These are phyloP conservation scores for Sorex maritimensis DNA, from an alignment of 2,797 vertebrate species.

Conservation along the genomic window DNA sequence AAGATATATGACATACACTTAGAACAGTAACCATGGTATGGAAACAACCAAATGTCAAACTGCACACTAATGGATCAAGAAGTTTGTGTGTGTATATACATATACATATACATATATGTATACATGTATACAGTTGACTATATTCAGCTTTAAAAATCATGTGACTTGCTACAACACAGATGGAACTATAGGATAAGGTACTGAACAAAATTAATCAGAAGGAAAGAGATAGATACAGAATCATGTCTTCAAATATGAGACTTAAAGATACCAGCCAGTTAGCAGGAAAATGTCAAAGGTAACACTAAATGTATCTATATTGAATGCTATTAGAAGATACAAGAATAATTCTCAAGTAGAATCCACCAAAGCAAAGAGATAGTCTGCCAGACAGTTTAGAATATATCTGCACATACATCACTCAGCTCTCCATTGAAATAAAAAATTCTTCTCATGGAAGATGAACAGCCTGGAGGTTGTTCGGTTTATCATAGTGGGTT, in stretches of 20 bases:
- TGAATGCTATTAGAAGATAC: neutral
- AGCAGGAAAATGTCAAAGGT: neutral
- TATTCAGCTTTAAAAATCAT: no score
- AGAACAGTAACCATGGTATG: no score
- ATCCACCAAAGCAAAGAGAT: slow-evolving; percentile 48
- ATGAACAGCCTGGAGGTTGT: slow-evolving; percentile 60
- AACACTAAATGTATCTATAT: neutral
- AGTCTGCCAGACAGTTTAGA: slow-evolving; percentile 29
- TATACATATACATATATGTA: no score
- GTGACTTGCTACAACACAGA: no score
- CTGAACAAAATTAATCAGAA: no score
- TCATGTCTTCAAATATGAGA: no score
- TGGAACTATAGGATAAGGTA: no score
- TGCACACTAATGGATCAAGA: no score
- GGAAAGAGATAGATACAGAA: no score
- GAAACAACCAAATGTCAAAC: no score
- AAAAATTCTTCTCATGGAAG: slow-evolving; percentile 66
- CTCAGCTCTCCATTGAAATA: slow-evolving; percentile 61
- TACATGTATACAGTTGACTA: no score
- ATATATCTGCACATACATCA: slow-evolving; percentile 65
- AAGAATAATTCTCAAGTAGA: slow-evolving; percentile 65
- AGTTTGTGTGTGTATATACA: no score
- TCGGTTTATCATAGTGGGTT: slow-evolving; percentile 67
- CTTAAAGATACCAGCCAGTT: neutral
- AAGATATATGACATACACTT: neutral